Conservation (phyloP, 2,113 vertebrate species). For the Tauraco erythrolophus region DNA sequence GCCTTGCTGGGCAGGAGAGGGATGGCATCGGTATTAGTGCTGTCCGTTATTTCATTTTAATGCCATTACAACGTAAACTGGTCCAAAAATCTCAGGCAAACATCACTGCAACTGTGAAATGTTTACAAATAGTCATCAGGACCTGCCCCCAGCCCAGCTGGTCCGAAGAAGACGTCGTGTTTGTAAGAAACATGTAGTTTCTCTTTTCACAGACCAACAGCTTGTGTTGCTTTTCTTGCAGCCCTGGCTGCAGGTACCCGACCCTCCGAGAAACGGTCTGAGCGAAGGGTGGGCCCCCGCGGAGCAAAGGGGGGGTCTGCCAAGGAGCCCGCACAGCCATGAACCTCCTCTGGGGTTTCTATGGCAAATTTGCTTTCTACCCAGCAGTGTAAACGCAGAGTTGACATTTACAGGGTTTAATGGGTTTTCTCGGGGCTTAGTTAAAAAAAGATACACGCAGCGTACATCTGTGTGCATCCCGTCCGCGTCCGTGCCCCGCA, state of each 20-base stretch:
- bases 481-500: background rate
- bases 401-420: slow-evolving; percentile 60
- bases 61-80: background rate
- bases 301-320: background rate
- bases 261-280: background rate
- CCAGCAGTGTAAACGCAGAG: slow-evolving; percentile 19
- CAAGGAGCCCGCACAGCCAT: background rate
- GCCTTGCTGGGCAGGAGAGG: background rate
- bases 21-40: background rate
- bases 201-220: background rate
- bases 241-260: background rate
- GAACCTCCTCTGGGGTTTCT: background rate
- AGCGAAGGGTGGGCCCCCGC: background rate
- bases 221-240: background rate
- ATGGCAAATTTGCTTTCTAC: slow-evolving; percentile 44
- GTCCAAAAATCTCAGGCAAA: background rate
- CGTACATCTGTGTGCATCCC: background rate
- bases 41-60: background rate
- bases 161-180: background rate
- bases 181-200: background rate
- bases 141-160: background rate
- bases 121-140: background rate
- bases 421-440: slow-evolving; percentile 35
- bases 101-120: background rate
- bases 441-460: background rate